Base-by-base conservation (phyloP, 2,113 vertebrate species). In the Podarcis muralis region DNA sequence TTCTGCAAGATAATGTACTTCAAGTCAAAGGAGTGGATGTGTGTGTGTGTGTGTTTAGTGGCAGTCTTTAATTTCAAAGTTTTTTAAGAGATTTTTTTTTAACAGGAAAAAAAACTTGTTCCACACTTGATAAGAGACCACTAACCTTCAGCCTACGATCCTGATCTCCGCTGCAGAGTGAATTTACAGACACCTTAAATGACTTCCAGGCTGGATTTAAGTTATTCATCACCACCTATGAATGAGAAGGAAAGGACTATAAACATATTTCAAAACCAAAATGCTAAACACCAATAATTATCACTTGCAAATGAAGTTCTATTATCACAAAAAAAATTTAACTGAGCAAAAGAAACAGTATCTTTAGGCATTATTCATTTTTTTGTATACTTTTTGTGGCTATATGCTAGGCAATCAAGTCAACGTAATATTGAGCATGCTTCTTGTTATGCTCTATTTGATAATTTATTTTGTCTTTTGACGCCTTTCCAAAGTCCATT, bases 141-240 rank as follows among this genome's bases (percentile, higher is more conserved):
- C 97, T 96, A 91, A 99, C 99, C 98, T 99, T 99, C 66, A 99
- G 97, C 86, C 97, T 98, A 85, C 99, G 98, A 57, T 99, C 98
- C 43, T 98, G 98, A 95, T 99, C 98, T 92, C 99, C 98, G 1
- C 98, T 99, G 96, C 99, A 99, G 80, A 99, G 97, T 22, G 98
- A 99, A 96, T 99, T 99, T 75, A 99, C 97, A 0, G 99, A 99
- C 30, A 99, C 98, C 95, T 99, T 99, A 96, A 99, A 99, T 59
- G 98, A 98, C 94, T 99, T 99, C 99, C 99, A 99, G 7, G 98
- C 97, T 13, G 99, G 99, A 91, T 99, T 99, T 90, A 99, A 97
- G 95, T 99, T 99, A 93, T 99, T 99, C 99, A 99, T 99, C 69
- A 99, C 97, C 62, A 99, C 99, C 99, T 99, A 93, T 66, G 66